phyloP scores from a whole-genome alignment of 2,888 invertebrate genomes.

The Melanophora roralis region DNA sequence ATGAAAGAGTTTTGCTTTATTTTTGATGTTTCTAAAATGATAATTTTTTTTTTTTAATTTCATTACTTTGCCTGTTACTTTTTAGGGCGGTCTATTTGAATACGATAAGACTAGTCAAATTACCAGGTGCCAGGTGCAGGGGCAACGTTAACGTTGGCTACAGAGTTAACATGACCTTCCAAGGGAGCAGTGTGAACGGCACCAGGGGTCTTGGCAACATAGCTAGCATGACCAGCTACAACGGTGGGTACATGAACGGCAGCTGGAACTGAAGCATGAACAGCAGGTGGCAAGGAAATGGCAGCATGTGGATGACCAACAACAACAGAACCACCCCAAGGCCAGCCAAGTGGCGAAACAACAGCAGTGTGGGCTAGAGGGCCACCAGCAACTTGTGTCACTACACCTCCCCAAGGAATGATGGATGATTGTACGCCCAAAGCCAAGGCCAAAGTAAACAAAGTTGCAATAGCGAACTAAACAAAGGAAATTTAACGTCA shows the following conservation, averaged over 20 bases:
- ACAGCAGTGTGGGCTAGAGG: conserved; percentile 70
- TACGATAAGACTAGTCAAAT: background rate
- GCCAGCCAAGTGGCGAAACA: conserved; percentile 58
- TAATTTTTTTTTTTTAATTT: no score
- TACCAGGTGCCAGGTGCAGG: conserved; percentile 61
- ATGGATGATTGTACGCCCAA: conserved; percentile 72
- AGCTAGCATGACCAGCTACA: conserved; percentile 31
- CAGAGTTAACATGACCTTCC: conserved; percentile 45
- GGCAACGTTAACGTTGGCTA: conserved; percentile 58
- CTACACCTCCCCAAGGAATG: conserved; percentile 67
- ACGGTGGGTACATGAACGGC: conserved; percentile 30
- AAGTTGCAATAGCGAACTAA: conserved; percentile 70
- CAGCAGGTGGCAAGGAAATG: background rate
- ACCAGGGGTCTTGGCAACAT: conserved; percentile 51
- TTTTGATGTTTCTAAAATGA: no score
- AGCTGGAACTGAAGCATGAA: conserved; percentile 13
- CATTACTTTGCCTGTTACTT: no score
- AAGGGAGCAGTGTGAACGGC: conserved; percentile 53
- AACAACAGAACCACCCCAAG: conserved; percentile 51
- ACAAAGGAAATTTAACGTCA: background rate
- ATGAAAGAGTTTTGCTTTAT: no score
- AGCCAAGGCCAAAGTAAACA: conserved; percentile 73
- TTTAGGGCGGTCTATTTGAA: background rate
- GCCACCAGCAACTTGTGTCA: conserved; percentile 61
- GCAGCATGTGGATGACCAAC: conserved; percentile 3